A percentile compares a stretch with the other conserved stretches of the same genome.
Evolutionary conservation across 2,888 invertebrate species (phyloP).

Genomic region (Iphiclides podalirius): DNA sequence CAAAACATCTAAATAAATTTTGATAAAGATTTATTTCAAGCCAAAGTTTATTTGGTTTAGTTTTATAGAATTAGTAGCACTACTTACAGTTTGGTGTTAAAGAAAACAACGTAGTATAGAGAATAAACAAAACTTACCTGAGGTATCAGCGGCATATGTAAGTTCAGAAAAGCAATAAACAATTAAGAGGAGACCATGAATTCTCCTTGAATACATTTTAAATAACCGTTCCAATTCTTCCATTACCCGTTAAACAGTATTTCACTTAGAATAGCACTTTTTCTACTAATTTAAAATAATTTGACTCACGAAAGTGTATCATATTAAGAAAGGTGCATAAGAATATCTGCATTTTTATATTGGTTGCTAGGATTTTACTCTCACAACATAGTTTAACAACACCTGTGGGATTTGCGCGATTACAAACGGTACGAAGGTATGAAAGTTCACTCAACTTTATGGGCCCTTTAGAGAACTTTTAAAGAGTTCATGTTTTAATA

Average conservation of each 20-base stretch:
- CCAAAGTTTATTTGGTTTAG: too few relatives aligned
- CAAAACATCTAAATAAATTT: too few relatives aligned
- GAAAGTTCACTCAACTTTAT: slow-evolving; percentile 74
- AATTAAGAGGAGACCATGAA: slow-evolving; percentile 45
- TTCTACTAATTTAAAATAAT: slow-evolving; percentile 24
- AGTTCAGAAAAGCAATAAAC: slow-evolving; percentile 40
- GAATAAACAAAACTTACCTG: slow-evolving; percentile 46
- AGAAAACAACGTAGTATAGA: slow-evolving; percentile 2
- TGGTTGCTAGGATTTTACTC: slow-evolving; percentile 69
- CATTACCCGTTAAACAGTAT: slow-evolving; percentile 51
- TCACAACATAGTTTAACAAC: slow-evolving; percentile 64
- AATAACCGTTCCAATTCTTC: slow-evolving; percentile 70
- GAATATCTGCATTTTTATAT: slow-evolving; percentile 37
- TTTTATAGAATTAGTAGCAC: too few relatives aligned
- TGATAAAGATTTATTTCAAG: too few relatives aligned
- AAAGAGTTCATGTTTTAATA: slow-evolving; percentile 19
- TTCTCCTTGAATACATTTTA: slow-evolving; percentile 58
- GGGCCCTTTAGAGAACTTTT: slow-evolving; percentile 37
- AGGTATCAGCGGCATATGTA: slow-evolving; percentile 47
- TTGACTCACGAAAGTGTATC: slow-evolving; percentile 26
- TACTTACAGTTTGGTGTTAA: too few relatives aligned
- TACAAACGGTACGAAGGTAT: slow-evolving; percentile 43
- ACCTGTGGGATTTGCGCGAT: slow-evolving; percentile 67
- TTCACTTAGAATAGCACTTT: slow-evolving; percentile 24
- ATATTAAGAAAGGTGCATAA: slow-evolving; percentile 22